Percentiles rank a stretch among this genome's conserved stretches.
These are phyloP conservation scores for Galeruca laticollis DNA, from an alignment of 2,888 invertebrate genomes.

Conservation along the genomic window DNA sequence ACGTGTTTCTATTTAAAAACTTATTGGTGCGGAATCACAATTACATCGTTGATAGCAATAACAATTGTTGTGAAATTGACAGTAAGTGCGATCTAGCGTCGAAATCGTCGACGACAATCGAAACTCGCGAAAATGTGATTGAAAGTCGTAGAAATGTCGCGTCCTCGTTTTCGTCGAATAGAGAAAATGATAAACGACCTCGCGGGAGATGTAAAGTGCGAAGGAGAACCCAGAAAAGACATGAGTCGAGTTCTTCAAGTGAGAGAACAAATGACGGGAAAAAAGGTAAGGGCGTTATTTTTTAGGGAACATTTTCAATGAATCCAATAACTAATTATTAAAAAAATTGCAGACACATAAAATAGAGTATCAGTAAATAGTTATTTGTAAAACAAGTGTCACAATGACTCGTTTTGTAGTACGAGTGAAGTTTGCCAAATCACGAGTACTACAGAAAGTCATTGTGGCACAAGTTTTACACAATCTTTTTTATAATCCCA, in stretches of 20 bases:
- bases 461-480: no score
- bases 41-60: neutral
- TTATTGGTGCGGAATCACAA: constrained; percentile 2
- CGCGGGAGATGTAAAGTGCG: neutral
- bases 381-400: no score
- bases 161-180: neutral
- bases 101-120: constrained; percentile 10
- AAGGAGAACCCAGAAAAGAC: neutral
- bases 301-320: no score
- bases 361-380: no score
- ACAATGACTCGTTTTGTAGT: no score
- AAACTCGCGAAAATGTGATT: constrained; percentile 3
- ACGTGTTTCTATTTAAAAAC: constrained; percentile 50
- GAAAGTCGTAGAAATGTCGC: neutral
- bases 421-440: no score
- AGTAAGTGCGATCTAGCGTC: constrained; percentile 41
- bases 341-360: no score
- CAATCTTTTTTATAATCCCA: no score
- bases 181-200: neutral
- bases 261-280: neutral
- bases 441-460: no score
- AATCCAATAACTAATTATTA: no score
- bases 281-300: neutral
- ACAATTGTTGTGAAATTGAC: neutral
- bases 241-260: constrained; percentile 8